phyloP scores from a whole-genome alignment of 1,140 invertebrate species.

The Pogonus chalceus region DNA sequence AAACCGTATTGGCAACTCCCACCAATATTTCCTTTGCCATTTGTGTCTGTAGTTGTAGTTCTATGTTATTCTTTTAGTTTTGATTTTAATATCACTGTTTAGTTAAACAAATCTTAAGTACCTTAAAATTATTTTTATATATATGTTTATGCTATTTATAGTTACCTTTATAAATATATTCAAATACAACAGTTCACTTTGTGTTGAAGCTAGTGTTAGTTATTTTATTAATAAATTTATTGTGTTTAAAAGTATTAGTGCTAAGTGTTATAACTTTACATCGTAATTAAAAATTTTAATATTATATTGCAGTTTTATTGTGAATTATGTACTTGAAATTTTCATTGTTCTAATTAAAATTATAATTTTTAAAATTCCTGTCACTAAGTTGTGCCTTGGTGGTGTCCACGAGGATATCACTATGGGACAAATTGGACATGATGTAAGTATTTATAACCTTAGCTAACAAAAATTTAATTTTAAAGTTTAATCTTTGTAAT shows the following conservation, averaged over 20 bases:
- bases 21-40: background rate
- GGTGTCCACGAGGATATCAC: slow-evolving; percentile 36
- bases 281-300: background rate
- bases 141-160: too few relatives aligned
- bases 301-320: too few relatives aligned
- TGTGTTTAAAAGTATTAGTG: background rate
- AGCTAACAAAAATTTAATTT: too few relatives aligned
- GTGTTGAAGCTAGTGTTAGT: background rate
- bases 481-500: too few relatives aligned
- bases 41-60: background rate
- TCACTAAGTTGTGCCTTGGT: slow-evolving; percentile 36
- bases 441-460: too few relatives aligned
- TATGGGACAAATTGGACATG: slow-evolving; percentile 46
- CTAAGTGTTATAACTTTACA: background rate
- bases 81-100: too few relatives aligned
- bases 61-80: too few relatives aligned
- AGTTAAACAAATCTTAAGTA: too few relatives aligned
- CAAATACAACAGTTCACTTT: background rate
- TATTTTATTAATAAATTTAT: background rate
- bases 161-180: background rate
- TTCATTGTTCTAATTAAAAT: too few relatives aligned
- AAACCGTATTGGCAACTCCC: background rate
- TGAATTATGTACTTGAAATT: too few relatives aligned
- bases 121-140: too few relatives aligned
- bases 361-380: slow-evolving; percentile 44